Evolutionary conservation across 2,113 vertebrate species (phyloP).

Genomic region (Reinhardtius hippoglossoides): DNA sequence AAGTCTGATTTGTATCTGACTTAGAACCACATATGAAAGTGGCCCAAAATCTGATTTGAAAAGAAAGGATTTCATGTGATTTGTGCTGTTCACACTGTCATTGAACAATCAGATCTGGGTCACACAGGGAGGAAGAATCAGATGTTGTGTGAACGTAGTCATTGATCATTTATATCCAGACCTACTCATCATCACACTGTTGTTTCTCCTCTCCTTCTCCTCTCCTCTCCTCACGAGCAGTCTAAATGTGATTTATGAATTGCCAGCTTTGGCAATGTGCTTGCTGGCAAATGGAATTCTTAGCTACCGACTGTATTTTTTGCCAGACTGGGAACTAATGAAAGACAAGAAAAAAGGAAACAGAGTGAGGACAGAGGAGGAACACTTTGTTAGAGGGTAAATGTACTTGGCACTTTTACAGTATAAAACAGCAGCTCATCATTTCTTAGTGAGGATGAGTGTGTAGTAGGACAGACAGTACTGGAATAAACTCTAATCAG

Average conservation of each 20-base stretch:
- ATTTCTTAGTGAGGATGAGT: background rate
- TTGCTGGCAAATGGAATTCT: conserved; percentile 1
- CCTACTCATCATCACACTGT: too few species aligned
- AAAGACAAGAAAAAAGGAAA: background rate
- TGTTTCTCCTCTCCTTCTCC: too few species aligned
- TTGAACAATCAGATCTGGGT: too few species aligned
- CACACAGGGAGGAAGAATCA: too few species aligned
- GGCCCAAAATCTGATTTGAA: too few species aligned
- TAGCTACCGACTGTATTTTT: background rate
- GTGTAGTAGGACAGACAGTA: background rate
- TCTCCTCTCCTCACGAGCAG: background rate
- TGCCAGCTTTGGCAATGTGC: background rate
- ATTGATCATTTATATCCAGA: too few species aligned
- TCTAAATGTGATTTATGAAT: conserved; percentile 14
- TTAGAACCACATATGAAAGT: too few species aligned
- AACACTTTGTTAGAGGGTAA: background rate
- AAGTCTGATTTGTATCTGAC: too few species aligned
- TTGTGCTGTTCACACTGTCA: too few species aligned
- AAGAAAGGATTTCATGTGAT: too few species aligned
- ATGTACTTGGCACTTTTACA: background rate
- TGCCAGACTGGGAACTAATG: background rate
- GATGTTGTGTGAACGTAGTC: too few species aligned
- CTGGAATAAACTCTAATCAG: background rate
- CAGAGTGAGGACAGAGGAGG: background rate
- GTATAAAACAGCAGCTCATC: background rate